phyloP scores from a whole-genome alignment of 1,140 invertebrate species.

The Tetramorium simillimum region DNA sequence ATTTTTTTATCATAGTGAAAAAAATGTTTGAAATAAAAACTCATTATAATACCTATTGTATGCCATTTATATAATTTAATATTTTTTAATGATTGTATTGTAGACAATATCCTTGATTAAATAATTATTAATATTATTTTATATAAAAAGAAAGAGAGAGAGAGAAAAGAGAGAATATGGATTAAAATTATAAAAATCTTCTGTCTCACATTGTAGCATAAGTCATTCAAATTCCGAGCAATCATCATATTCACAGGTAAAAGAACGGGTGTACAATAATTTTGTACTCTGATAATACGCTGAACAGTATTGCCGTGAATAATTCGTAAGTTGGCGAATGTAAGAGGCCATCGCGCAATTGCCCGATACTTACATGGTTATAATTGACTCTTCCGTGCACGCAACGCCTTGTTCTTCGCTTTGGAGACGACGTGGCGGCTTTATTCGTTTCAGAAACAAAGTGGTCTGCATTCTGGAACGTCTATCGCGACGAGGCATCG shows the following conservation, averaged over 20 bases:
- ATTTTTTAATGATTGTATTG: not conserved
- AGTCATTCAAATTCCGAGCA: not conserved
- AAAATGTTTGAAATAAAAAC: not conserved
- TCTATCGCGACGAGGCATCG: constrained; percentile 68
- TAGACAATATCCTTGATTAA: not conserved
- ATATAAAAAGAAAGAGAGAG: not conserved
- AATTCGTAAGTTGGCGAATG: constrained; percentile 31
- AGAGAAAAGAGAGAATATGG: not conserved
- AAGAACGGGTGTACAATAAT: constrained; percentile 10
- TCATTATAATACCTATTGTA: not conserved
- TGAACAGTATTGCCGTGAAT: not conserved
- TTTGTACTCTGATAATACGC: not conserved
- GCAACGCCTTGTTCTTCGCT: constrained; percentile 14
- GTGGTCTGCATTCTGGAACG: constrained; percentile 63
- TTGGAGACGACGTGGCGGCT: constrained; percentile 18
- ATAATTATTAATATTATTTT: not conserved
- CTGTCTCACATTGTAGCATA: not conserved
- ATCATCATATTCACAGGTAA: constrained; percentile 24
- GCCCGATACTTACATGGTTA: constrained; percentile 41
- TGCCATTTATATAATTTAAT: not conserved
- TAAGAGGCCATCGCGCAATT: constrained; percentile 24
- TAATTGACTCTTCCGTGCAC: constrained; percentile 51
- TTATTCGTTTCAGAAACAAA: constrained; percentile 60
- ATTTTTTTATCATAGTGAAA: not conserved
- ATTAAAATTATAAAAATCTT: constrained; percentile 1